Evolutionary conservation across 2,113 vertebrate genomes (phyloP).

Genomic region (Anguilla japonica): DNA sequence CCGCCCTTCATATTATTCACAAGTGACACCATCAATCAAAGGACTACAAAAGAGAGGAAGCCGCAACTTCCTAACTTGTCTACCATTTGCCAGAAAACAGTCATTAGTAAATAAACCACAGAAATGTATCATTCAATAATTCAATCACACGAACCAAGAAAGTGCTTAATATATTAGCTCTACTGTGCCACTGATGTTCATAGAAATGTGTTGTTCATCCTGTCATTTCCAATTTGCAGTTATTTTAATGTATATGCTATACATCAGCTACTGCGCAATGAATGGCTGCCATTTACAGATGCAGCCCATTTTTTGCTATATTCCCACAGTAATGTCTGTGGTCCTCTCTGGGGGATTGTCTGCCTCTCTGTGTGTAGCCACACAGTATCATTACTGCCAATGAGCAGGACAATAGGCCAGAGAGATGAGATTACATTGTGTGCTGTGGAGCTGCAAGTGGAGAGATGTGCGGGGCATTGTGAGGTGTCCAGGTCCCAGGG

Average conservation of each 20-base stretch:
- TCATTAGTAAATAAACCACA: background rate
- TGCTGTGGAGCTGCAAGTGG: constrained; percentile 69
- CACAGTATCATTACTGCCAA: constrained; percentile 66
- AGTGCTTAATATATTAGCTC: background rate
- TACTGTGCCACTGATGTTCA: background rate
- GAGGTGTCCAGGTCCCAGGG: constrained; percentile 75
- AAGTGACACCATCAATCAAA: background rate
- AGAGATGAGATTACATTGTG: constrained; percentile 77
- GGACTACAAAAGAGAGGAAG: background rate
- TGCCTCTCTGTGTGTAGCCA: constrained; percentile 56
- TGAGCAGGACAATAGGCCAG: constrained; percentile 69
- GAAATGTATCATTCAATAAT: background rate
- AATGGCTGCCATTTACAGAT: background rate
- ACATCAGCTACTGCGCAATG: background rate
- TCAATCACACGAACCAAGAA: background rate
- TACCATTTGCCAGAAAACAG: background rate
- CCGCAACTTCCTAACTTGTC: background rate
- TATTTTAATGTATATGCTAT: background rate
- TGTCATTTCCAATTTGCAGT: background rate
- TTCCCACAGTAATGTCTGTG: constrained; percentile 2
- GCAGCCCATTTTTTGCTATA: background rate
- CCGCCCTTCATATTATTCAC: background rate
- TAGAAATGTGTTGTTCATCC: background rate
- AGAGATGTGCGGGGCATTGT: constrained; percentile 68
- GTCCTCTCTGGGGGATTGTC: background rate